phyloP scores from a whole-genome alignment of 92 coral and sea anemone genomes.

The Nematostella vectensis region DNA sequence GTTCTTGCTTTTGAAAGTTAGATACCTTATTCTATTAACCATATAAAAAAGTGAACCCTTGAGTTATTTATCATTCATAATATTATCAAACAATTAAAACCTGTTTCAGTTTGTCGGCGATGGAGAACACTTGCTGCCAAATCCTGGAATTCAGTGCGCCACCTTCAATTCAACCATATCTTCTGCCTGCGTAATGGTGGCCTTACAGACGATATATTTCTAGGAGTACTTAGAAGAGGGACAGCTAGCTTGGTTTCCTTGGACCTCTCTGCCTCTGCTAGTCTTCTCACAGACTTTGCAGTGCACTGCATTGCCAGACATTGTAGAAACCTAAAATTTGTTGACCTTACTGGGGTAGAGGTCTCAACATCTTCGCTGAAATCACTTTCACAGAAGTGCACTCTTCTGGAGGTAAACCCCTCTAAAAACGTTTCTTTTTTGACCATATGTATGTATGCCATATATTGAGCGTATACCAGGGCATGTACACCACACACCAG shows the following conservation, averaged over 20 bases:
- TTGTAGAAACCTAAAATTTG: conserved; percentile 53
- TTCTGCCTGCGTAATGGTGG: conserved; percentile 72
- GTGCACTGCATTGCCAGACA: conserved; percentile 77
- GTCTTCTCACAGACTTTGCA: conserved; percentile 72
- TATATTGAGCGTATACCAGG: too few relatives aligned
- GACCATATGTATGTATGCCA: too few relatives aligned
- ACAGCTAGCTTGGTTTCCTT: conserved; percentile 65
- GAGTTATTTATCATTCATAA: too few relatives aligned
- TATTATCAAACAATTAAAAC: too few relatives aligned
- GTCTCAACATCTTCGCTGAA: conserved; percentile 70
- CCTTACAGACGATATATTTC: conserved; percentile 81
- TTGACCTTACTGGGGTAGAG: conserved; percentile 68
- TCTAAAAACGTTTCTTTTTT: not conserved
- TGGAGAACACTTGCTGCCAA: conserved; percentile 73
- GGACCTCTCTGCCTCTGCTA: conserved; percentile 78
- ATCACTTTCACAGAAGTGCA: conserved; percentile 56
- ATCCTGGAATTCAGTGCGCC: conserved; percentile 65
- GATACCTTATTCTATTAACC: too few relatives aligned
- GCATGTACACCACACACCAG: too few relatives aligned
- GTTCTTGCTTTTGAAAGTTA: too few relatives aligned
- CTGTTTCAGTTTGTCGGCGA: conserved; percentile 68
- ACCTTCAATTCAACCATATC: conserved; percentile 62
- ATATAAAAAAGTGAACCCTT: too few relatives aligned
- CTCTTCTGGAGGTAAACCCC: conserved; percentile 53
- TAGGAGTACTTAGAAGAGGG: conserved; percentile 71